Evolutionary conservation across 2,113 vertebrate species (phyloP), one percentile per base, ranked within the genome.

Genomic region (Pimephales promelas): DNA sequence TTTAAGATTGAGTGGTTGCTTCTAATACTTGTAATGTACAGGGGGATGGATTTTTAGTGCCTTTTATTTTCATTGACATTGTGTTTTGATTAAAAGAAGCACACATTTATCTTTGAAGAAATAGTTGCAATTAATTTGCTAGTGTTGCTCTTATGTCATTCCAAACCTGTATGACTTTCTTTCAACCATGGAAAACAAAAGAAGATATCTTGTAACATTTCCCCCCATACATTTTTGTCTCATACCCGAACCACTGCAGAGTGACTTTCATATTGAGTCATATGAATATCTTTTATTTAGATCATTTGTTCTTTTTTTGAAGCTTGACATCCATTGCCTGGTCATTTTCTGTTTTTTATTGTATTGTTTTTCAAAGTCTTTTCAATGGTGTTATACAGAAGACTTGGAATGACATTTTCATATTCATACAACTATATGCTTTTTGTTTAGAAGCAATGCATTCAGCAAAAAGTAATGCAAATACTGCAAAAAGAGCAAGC

Each of bases 51-150:
- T 77, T 61, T 64, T 62, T 66, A 18, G 54, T 24, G 31, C 20
- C 3, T 45, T 79, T 64, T 77, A 2, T 28, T 28, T 34, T 34
- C 3, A 77, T 16, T 43, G 22, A 71, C 34, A 24, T 36, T 2
- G 16, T 74, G 43, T 73, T 73, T 73, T 73, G 45, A 74, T 74
- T 9, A 45, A 14, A 28, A 77, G 36, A 76, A 40, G n/a, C 76
- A 76, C 31, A 9, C 34, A 6, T 75, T 28, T 31, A 5, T 26
- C 26, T n/a, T 76, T n/a, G 10, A 56, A 34, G 52, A 3, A 56
- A 36, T 22, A n/a, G 49, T 31, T 59, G 68, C 22, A 43, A 24
- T 71, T 43, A 0, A 43, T 70, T 68, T 36, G 34, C 56, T 57
- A 52, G 14, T 49, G 47, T 18, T 3, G n/a, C 56, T n/a, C 22